Conservation (phyloP, 2,797 vertebrate species). For the Pipistrellus pygmaeus region DNA sequence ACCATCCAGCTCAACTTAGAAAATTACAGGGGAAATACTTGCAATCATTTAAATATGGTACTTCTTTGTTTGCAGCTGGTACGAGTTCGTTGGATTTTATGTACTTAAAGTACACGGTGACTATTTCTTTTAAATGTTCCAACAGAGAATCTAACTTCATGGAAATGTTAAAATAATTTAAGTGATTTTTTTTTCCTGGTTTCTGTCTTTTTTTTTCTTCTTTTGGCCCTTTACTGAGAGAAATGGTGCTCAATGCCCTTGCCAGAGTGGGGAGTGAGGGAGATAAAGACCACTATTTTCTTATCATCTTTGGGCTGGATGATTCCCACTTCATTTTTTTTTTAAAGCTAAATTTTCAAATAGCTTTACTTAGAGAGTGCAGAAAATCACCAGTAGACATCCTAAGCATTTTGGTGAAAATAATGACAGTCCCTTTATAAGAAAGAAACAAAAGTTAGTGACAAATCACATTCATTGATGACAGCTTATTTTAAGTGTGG, state of each 20-base stretch:
- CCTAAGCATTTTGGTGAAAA: conserved; percentile 20
- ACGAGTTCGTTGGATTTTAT: neutral
- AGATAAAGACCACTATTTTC: conserved; percentile 27
- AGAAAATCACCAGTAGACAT: conserved; percentile 27
- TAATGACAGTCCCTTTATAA: neutral
- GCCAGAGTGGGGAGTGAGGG: neutral
- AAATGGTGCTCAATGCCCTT: neutral
- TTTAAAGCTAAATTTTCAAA: conserved; percentile 41
- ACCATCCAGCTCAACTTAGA: neutral
- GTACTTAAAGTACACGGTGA: neutral
- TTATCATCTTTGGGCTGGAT: neutral
- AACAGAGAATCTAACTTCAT: neutral
- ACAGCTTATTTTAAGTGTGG: conserved; percentile 79
- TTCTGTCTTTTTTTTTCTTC: conserved; percentile 35
- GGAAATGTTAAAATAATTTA: neutral
- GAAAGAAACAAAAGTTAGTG: conserved; percentile 67
- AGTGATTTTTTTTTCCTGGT: neutral
- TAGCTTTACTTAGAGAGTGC: neutral
- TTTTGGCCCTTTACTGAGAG: conserved; percentile 16
- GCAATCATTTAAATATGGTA: neutral
- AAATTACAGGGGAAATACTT: neutral
- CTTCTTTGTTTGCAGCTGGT: neutral
- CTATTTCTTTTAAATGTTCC: neutral
- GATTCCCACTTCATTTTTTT: conserved; percentile 52
- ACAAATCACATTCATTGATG: conserved; percentile 79